Percentiles rank a stretch among this genome's conserved stretches.
Evolutionary conservation across 2,113 vertebrate species (phyloP).

Genomic region (Plectropomus leopardus): DNA sequence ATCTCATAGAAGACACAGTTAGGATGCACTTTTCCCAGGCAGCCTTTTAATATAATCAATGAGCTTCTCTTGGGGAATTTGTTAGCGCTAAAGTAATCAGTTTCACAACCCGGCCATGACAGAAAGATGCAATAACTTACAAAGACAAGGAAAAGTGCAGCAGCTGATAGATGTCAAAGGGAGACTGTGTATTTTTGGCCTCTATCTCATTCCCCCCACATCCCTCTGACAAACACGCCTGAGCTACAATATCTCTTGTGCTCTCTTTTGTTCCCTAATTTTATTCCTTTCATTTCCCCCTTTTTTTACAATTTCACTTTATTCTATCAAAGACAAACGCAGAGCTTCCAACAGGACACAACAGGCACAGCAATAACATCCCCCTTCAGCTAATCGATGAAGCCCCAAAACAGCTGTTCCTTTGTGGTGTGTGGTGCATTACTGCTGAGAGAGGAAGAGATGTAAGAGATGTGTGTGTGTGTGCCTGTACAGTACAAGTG

Average conservation of each 20-base stretch:
- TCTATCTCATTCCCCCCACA: neutral
- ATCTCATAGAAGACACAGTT: conserved; percentile 32
- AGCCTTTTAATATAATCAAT: conserved; percentile 66
- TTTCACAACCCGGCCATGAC: conserved; percentile 43
- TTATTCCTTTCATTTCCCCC: neutral
- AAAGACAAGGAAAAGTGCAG: conserved; percentile 53
- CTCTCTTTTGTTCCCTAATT: conserved; percentile 2
- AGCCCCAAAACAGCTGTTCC: conserved; percentile 16
- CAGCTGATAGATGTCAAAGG: conserved; percentile 59
- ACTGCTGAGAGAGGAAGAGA: neutral
- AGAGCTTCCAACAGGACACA: neutral
- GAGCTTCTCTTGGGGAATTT: conserved; percentile 40
- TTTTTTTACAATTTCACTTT: neutral
- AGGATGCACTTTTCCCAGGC: conserved; percentile 33
- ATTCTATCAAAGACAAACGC: conserved; percentile 2
- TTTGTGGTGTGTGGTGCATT: conserved; percentile 35
- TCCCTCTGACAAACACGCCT: conserved; percentile 25
- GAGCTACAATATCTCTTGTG: neutral
- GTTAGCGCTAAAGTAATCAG: conserved; percentile 41
- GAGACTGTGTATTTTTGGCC: conserved; percentile 6
- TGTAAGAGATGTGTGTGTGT: neutral
- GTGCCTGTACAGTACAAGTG: neutral
- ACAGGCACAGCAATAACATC: conserved; percentile 9
- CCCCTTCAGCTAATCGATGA: conserved; percentile 16
- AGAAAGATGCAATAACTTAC: conserved; percentile 31